These are phyloP conservation scores for Phalloptychus januarius DNA, from an alignment of 2,797 vertebrate genomes.

Conservation along the genomic window DNA sequence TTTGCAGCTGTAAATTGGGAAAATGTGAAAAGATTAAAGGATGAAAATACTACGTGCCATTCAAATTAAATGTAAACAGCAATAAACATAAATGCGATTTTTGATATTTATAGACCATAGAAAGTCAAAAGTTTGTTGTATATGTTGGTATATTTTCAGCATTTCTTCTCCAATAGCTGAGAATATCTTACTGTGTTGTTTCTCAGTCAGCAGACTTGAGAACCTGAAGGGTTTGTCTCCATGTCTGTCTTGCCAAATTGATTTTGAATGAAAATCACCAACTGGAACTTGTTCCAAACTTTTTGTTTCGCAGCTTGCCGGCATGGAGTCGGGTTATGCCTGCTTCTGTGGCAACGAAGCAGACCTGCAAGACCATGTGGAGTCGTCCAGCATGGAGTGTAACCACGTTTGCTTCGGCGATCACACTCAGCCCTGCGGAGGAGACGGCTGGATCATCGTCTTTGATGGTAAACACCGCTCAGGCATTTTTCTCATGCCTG, in stretches of 20 bases:
- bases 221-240: conserved; percentile 12
- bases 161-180: background rate
- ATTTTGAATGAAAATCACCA: conserved; percentile 18
- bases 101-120: background rate
- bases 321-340: conserved; percentile 96
- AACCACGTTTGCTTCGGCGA: conserved; percentile 98
- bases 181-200: background rate
- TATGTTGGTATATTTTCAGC: background rate
- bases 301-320: conserved; percentile 86
- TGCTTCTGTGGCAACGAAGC: conserved; percentile 97
- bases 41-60: background rate
- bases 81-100: background rate
- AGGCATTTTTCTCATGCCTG: background rate
- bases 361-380: conserved; percentile 87
- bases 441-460: conserved; percentile 94
- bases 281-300: conserved; percentile 42
- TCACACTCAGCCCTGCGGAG: conserved; percentile 95
- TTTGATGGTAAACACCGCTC: conserved; percentile 90
- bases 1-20: background rate
- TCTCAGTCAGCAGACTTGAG: conserved; percentile 2
- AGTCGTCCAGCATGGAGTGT: conserved; percentile 91
- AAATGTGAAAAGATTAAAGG: background rate
- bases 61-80: background rate
- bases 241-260: conserved; percentile 2
- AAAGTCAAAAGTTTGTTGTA: background rate